Percentiles rank a stretch among this genome's conserved stretches.
Conservation (phyloP, 2,113 vertebrate genomes). For the Lucifuga dentata region DNA sequence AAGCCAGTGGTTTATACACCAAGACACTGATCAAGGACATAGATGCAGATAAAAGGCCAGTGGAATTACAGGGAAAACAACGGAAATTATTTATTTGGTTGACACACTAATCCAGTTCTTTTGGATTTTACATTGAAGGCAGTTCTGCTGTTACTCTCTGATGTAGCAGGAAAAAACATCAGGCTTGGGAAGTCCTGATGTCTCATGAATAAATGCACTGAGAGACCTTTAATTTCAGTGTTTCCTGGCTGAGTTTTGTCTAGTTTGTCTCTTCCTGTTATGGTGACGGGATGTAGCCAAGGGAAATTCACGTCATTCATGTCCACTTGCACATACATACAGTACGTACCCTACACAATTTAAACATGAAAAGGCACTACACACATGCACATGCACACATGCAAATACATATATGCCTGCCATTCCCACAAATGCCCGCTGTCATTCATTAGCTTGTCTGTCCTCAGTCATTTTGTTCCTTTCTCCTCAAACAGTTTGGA, state of each 20-base stretch:
- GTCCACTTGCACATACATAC: conserved; percentile 11
- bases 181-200: conserved; percentile 6
- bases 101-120: conserved; percentile 26
- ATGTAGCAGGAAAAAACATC: conserved; percentile 37
- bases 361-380: background rate
- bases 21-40: conserved; percentile 13
- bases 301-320: conserved; percentile 43
- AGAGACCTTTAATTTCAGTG: conserved; percentile 22
- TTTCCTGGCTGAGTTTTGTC: conserved; percentile 53
- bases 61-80: conserved; percentile 10
- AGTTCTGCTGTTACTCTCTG: conserved; percentile 7
- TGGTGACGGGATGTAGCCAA: conserved; percentile 22
- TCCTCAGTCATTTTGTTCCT: background rate
- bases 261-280: conserved; percentile 49
- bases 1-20: conserved; percentile 4
- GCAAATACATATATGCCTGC: conserved; percentile 13
- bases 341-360: background rate
- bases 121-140: conserved; percentile 3
- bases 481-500: background rate
- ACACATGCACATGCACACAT: background rate
- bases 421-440: background rate
- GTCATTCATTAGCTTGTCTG: background rate
- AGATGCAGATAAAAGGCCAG: background rate
- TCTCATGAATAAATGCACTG: conserved; percentile 23
- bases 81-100: conserved; percentile 24